Evolutionary conservation across 1,140 invertebrate genomes (phyloP).

Genomic region (Medauroidea extradentata): DNA sequence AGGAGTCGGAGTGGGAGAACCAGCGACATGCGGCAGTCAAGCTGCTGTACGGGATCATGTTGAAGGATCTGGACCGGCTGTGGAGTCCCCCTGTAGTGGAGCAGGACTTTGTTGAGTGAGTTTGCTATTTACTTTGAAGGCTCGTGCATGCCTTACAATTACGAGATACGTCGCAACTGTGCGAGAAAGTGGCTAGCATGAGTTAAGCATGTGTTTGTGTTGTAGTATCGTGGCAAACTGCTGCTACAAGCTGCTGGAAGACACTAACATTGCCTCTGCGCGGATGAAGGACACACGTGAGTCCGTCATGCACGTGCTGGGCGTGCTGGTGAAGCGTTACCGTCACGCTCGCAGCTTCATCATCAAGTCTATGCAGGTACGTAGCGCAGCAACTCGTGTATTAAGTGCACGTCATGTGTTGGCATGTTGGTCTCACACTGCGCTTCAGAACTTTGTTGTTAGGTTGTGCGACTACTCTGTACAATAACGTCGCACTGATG

Average conservation of each 20-base stretch:
- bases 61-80: constrained; percentile 64
- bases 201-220: too few relatives aligned
- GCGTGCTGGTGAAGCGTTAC: constrained; percentile 73
- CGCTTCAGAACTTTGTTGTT: background rate
- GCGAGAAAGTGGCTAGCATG: too few relatives aligned
- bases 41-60: constrained; percentile 57
- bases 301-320: constrained; percentile 71
- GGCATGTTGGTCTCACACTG: background rate
- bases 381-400: constrained; percentile 1
- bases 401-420: background rate
- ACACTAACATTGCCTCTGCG: constrained; percentile 47
- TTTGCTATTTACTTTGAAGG: constrained; percentile 33
- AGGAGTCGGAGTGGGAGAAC: constrained; percentile 52
- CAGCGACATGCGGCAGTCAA: constrained; percentile 57
- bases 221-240: constrained; percentile 61
- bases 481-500: too few relatives aligned
- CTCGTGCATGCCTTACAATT: background rate
- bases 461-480: too few relatives aligned
- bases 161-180: too few relatives aligned
- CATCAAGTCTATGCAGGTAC: constrained; percentile 62
- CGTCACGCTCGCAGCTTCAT: constrained; percentile 67
- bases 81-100: constrained; percentile 80
- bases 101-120: constrained; percentile 77
- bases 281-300: constrained; percentile 62
- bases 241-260: constrained; percentile 73